Base-by-base conservation (phyloP, 1,140 invertebrate species). In the Panonychus citri region DNA sequence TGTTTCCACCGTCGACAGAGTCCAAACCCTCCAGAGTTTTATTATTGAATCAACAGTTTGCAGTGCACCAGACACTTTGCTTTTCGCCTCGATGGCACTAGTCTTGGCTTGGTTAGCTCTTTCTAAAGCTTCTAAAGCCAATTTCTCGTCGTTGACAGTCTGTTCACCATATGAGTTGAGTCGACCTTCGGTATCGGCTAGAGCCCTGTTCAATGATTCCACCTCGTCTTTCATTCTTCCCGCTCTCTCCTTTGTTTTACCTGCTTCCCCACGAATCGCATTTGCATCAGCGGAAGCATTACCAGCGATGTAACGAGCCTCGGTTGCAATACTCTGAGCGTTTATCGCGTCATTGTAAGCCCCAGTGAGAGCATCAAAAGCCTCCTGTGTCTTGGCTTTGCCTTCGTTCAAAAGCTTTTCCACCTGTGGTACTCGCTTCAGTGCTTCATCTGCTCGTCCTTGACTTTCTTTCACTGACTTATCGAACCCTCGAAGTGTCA, bases 81-180 rank as follows among this genome's bases (percentile, higher is more conserved):
- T 77, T 39, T 79, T 77, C 0, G 85, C 83, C 61, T 82, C 76
- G 48, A 75, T 70, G 0, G 86, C 82, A 58, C 81, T 81, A 19
- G 77, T 82, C 66, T 85, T 85, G 1, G 87, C 85, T 73, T 85
- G 78, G 37, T 84, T 84, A 17, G 91, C 87, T 76, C 85, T 74
- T 61, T 75, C 72, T 61, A 79, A 73, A 3, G 78, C 78, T 68
- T 83, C 76, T 57, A 76, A 74, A 1, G 81, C 83, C 1, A 81
- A 68, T 54, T 78, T 75, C 55, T 78, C 77, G 62, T 91, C 85
- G 58, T 78, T 75, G 28, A 70, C 73, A 15, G 82, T 81, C 65
- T 81, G 76, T n/a, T 76, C 72, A 64, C 86, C 81, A 34, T 84
- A 73, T 24, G 78, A 71, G 34, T 75, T 71, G 37, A 91, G 77